Evolutionary conservation across 2,797 vertebrate genomes (phyloP), one percentile per base, ranked within the genome.

Genomic region (Rallus crepitans): DNA sequence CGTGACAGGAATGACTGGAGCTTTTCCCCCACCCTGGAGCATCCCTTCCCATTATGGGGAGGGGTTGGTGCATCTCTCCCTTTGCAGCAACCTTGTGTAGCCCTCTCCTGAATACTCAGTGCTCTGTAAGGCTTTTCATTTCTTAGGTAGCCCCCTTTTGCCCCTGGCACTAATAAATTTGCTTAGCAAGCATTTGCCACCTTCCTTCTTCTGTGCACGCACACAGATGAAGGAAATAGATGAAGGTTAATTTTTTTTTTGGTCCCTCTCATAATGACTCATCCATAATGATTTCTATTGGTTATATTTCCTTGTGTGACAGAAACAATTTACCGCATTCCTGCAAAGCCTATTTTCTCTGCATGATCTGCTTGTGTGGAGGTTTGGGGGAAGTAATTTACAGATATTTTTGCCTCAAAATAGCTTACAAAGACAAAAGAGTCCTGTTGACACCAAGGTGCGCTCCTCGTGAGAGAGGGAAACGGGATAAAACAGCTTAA

Each of bases 301-400:
- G 97, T 96, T 98, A 96, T 97, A 97, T 97, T 98, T 98, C 97
- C 97, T 98, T 97, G 97, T 97, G 98, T 97, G 98, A 98, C 98
- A 98, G 97, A 98, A 98, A 98, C 97, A 98, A 98, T 98, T 98
- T 98, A 97, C 98, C 97, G 97, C 94, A 87, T 98, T 98, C 97
- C 94, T 97, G 94, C 97, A 97, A 98, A 98, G 97, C 97, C 97
- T 96, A 98, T 98, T 98, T 98, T 98, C 98, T 98, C 98, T 98
- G 98, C 97, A 75, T 98, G 98, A 98, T 98, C 97, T 97, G 93
- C 97, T 97, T 96, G 97, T 97, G 96, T 69, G 94, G 97, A 98
- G 96, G 97, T 96, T 98, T 97, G 97, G 98, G 96, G 96, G 98
- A 45, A 98, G 97, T 98, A 98, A 98, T 98, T 98, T 98, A 97